A percentile compares a stretch with the other conserved stretches of the same genome.
Evolutionary conservation across 2,888 invertebrate genomes (phyloP).

Genomic region (Cheilosia variabilis): DNA sequence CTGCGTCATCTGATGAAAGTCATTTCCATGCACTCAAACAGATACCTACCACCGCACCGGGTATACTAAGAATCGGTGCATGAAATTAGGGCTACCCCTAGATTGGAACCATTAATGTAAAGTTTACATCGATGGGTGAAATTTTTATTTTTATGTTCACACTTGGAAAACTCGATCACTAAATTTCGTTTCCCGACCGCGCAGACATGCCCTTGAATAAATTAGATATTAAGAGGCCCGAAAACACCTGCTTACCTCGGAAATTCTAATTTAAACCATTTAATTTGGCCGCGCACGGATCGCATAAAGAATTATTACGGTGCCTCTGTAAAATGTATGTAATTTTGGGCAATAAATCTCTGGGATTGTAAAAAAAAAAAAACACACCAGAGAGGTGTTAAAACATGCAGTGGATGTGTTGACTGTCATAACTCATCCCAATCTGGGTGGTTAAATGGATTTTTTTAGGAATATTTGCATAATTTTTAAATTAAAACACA

Average conservation of each 20-base stretch:
- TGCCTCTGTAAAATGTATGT: not conserved
- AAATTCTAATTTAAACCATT: slow-evolving; percentile 46
- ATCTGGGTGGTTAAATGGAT: not conserved
- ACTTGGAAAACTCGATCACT: slow-evolving; percentile 48
- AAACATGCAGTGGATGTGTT: slow-evolving; percentile 67
- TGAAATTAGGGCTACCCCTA: slow-evolving; percentile 71
- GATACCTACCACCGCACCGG: not conserved
- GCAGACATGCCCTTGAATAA: slow-evolving; percentile 44
- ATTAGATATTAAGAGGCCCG: slow-evolving; percentile 38
- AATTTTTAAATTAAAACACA: slow-evolving; percentile 12
- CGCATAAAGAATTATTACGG: slow-evolving; percentile 1
- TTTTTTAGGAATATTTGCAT: slow-evolving; percentile 37
- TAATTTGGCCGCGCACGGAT: slow-evolving; percentile 5
- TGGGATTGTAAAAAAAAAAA: slow-evolving; percentile 23
- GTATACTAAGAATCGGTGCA: slow-evolving; percentile 34
- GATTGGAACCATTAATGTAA: slow-evolving; percentile 22
- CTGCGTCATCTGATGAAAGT: not conserved
- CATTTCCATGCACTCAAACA: not conserved
- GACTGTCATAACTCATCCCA: slow-evolving; percentile 67
- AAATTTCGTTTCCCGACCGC: not conserved
- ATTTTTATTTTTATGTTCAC: slow-evolving; percentile 68
- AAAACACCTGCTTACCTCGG: slow-evolving; percentile 46
- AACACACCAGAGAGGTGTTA: slow-evolving; percentile 55
- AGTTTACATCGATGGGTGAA: slow-evolving; percentile 38
- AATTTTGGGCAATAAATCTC: slow-evolving; percentile 68